Conservation (phyloP, 1,140 invertebrate species). For the Drosophila tropicalis region DNA sequence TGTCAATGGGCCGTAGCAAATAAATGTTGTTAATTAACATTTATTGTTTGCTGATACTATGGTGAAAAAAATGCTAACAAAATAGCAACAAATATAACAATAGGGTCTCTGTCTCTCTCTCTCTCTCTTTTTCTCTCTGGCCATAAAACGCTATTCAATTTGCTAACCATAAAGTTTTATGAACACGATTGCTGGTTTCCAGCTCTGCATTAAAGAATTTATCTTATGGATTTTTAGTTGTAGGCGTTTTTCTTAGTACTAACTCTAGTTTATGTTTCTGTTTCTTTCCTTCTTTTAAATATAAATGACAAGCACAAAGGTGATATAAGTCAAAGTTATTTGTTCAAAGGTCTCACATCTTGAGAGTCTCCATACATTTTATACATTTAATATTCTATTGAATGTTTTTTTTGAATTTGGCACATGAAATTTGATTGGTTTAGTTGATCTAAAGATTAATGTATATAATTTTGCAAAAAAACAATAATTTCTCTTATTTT, state of each 20-base stretch:
- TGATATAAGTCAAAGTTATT: neutral
- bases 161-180: constrained; percentile 68
- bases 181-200: constrained; percentile 29
- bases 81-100: constrained; percentile 31
- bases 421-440: no score
- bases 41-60: constrained; percentile 71
- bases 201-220: constrained; percentile 30
- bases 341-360: no score
- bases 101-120: neutral
- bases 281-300: no score
- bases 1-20: constrained; percentile 71
- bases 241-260: constrained; percentile 23
- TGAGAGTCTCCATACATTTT: no score
- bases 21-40: constrained; percentile 80
- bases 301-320: neutral
- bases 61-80: constrained; percentile 34
- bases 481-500: no score
- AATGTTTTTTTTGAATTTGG: no score
- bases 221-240: constrained; percentile 24
- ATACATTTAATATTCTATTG: no score
- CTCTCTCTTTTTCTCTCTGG: neutral
- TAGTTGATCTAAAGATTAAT: no score
- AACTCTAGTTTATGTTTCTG: neutral
- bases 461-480: no score
- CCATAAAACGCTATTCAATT: constrained; percentile 69